These are phyloP conservation scores for Dynastes grantii DNA, from an alignment of 2,888 invertebrate genomes.

Conservation along the genomic window DNA sequence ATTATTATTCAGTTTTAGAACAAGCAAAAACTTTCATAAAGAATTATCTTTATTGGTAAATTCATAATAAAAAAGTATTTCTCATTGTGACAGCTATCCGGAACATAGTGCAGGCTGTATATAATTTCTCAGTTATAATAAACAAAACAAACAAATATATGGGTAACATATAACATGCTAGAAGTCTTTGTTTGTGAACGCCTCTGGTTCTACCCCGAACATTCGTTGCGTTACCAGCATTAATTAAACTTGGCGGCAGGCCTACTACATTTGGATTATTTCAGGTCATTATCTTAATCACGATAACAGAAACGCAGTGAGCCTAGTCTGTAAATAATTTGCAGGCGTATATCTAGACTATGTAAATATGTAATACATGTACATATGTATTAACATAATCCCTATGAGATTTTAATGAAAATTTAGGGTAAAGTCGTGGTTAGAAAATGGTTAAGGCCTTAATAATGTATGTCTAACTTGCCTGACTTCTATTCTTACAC, in stretches of 20 bases:
- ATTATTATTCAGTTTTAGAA: too few relatives aligned
- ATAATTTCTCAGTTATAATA: too few relatives aligned
- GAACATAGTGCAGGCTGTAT: too few relatives aligned
- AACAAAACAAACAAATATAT: too few relatives aligned
- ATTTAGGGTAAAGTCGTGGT: not conserved
- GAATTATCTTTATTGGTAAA: too few relatives aligned
- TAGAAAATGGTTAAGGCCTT: too few relatives aligned
- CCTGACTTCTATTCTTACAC: too few relatives aligned
- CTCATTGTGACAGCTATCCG: too few relatives aligned
- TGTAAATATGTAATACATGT: not conserved
- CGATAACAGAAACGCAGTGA: constrained; percentile 26
- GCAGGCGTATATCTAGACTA: not conserved
- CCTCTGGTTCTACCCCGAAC: not conserved
- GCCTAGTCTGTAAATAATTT: constrained; percentile 17
- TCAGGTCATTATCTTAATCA: constrained; percentile 36
- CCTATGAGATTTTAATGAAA: not conserved
- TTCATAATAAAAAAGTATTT: too few relatives aligned
- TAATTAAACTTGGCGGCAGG: constrained; percentile 39
- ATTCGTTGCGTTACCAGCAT: constrained; percentile 7
- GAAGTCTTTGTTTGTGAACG: constrained; percentile 2
- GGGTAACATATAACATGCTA: not conserved
- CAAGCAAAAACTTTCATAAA: too few relatives aligned
- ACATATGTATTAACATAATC: not conserved
- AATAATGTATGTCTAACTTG: too few relatives aligned
- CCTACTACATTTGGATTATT: constrained; percentile 5